Percentiles rank a stretch among this genome's conserved stretches.
These are phyloP conservation scores for Ericerus pela DNA, from an alignment of 1,140 invertebrate genomes.

Conservation along the genomic window DNA sequence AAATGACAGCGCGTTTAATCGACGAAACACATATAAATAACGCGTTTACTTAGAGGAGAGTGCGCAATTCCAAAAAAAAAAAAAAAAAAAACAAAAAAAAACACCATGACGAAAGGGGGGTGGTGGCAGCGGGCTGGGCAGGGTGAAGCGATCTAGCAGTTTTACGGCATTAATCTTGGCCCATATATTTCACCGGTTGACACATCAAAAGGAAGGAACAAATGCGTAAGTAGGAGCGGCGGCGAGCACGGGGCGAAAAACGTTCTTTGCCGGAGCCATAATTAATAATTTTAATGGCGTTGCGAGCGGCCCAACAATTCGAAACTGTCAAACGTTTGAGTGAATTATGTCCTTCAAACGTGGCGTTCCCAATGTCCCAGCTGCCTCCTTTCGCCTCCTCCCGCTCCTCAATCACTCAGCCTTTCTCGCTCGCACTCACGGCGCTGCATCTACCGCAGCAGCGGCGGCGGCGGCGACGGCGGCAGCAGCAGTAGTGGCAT, in stretches of 20 bases:
- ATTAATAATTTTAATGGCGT: conserved; percentile 12
- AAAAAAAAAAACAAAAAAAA: too few relatives aligned
- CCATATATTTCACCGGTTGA: conserved; percentile 12
- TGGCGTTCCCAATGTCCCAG: conserved; percentile 11
- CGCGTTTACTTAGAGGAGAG: conserved; percentile 7
- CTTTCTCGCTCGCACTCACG: not conserved
- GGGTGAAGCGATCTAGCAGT: conserved; percentile 5
- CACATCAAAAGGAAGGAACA: conserved; percentile 12
- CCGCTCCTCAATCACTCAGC: not conserved
- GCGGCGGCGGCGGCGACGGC: too few relatives aligned
- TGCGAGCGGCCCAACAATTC: conserved; percentile 11
- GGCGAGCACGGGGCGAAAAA: conserved; percentile 7
- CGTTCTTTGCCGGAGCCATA: conserved; percentile 11
- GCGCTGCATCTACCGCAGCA: too few relatives aligned
- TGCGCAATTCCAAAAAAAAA: too few relatives aligned
- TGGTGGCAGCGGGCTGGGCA: not conserved
- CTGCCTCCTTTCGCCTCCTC: conserved; percentile 9
- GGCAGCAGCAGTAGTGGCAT: too few relatives aligned
- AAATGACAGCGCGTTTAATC: conserved; percentile 12
- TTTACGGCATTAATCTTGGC: conserved; percentile 12
- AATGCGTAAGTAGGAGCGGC: conserved; percentile 5
- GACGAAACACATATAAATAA: conserved; percentile 12
- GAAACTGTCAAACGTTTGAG: conserved; percentile 12
- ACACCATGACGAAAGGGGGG: too few relatives aligned
- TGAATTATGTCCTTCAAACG: conserved; percentile 12